Base-by-base conservation (phyloP, 2,113 vertebrate species). In the Neogobius melanostomus region DNA sequence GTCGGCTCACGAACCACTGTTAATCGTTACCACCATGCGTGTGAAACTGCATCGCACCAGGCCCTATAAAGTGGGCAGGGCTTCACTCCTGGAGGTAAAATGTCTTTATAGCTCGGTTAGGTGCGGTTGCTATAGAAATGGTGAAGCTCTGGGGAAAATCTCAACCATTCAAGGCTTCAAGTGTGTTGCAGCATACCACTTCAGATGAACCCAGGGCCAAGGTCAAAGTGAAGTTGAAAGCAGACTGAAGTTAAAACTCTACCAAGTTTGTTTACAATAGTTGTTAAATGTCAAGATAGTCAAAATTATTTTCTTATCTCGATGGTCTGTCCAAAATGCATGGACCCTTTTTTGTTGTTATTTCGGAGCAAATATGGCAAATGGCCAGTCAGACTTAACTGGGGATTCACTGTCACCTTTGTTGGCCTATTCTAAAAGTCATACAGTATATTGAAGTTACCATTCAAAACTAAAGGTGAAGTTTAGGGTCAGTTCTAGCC, bases 21-120 rank as follows among this genome's bases (percentile, higher is more conserved):
- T 86, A 85, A 87, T 84, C 8, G 48, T 82, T 85, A 82, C 78
- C 83, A 74, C 16, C 17, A 76, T 85, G 79, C 65, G 63, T 85
- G 84, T 50, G 14, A 82, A 87, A 85, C 77, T 45, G 64, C 80
- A 77, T 85, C 75, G 77, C 15, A 6, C 71, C 69, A 74, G 7
- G 57, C 63, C 75, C 74, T 62, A 68, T 90, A 85, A 90, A 90
- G 54, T n/a, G 73, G 53, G 67, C 42, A 68, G 57, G 66, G 71
- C 70, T 84, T 77, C 76, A 75, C 69, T 78, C 78, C 74, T 66
- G 82, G 82, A 79, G 68, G 63, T 80, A 52, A 76, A 83, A 64
- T 60, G 51, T 72, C 67, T 80, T 81, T 66, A 66, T 74, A 71
- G 77, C 74, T 79, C 62, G 49, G 71, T 78, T 69, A 75, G 70